A percentile compares a stretch with the other conserved stretches of the same genome.
Evolutionary conservation across 2,113 vertebrate species (phyloP).

Genomic region (Erythrolamprus reginae): DNA sequence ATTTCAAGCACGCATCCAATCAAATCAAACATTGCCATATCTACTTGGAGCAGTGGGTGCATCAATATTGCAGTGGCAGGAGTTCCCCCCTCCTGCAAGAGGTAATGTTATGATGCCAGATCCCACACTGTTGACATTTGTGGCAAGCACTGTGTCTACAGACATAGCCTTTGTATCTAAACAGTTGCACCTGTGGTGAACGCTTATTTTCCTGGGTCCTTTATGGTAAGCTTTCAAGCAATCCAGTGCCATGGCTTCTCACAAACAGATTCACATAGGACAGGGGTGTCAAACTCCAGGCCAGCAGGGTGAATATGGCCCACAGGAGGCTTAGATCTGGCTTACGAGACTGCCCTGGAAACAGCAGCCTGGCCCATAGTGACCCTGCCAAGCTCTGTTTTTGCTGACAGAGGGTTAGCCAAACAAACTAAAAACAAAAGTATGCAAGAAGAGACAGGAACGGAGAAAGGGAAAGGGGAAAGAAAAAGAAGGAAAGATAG

Average conservation of each 20-base stretch:
- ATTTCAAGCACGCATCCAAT: conserved; percentile 55
- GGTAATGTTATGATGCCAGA: conserved; percentile 36
- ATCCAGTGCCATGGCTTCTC: conserved; percentile 51
- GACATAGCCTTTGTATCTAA: conserved; percentile 52
- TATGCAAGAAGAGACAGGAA: too few species aligned
- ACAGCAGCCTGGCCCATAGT: too few species aligned
- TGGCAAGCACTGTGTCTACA: conserved; percentile 50
- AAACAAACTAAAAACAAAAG: too few species aligned
- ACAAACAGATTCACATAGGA: conserved; percentile 39
- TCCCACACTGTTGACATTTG: conserved; percentile 49
- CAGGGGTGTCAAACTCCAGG: too few species aligned
- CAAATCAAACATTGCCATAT: conserved; percentile 52
- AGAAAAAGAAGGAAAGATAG: too few species aligned
- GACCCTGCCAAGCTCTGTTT: too few species aligned
- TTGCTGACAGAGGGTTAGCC: too few species aligned
- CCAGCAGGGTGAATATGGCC: too few species aligned
- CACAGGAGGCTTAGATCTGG: too few species aligned
- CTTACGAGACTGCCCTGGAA: too few species aligned
- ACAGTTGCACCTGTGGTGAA: conserved; percentile 42
- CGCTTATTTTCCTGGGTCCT: conserved; percentile 39
- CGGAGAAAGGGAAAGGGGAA: too few species aligned
- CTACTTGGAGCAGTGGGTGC: conserved; percentile 44
- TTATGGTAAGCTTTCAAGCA: conserved; percentile 59
- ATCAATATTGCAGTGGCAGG: conserved; percentile 34
- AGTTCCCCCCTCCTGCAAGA: conserved; percentile 50